Base-by-base conservation (phyloP, 2,113 vertebrate species). In the Zosterops hypoxanthus region DNA sequence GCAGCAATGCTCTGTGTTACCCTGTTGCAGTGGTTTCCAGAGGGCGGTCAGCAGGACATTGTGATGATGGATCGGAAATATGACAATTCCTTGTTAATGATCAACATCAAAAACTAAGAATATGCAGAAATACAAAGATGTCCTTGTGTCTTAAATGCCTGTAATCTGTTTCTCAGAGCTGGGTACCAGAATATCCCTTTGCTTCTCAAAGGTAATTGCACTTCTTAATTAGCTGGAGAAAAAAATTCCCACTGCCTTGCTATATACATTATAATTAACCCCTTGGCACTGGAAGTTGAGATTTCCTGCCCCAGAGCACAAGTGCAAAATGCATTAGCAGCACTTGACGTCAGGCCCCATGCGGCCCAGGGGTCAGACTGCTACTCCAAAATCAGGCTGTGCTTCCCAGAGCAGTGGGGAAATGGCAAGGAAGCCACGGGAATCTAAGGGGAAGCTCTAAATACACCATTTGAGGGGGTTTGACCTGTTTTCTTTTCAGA, bases 231-330 rank as follows among this genome's bases (percentile, higher is more conserved):
- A 96, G 90, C 75, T 76, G 76, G 68, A 93, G 79, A 88, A 78
- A 77, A 57, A 68, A 73, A 24, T 15, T 2, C 21, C 42, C 36
- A 3, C 66, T 77, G 90, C 66, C 91, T 91, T 94, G 95, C 94
- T 88, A 47, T 95, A 96, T 96, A 96, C 96, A 96, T 97, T 88
- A 91, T 94, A 96, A 97, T 95, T 96, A 96, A 96, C 92, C 94
- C 85, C 94, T 95, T 94, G 93, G 94, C 94, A 93, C 79, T 95
- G 97, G 94, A 96, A 96, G 86, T 85, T 92, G 95, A 87, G 84
- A 94, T 97, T 97, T 97, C 96, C 95, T 96, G 97, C 88, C 95
- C 95, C 47, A 4, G 6, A 94, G 95, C 95, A 93, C 65, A 95
- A 94, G 96, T 91, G 97, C 92, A 83, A 53, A 95, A 82, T 5